Evolutionary conservation across 1,140 invertebrate species (phyloP), one percentile per base, ranked within the genome.

Genomic region (Onthophagus taurus): DNA sequence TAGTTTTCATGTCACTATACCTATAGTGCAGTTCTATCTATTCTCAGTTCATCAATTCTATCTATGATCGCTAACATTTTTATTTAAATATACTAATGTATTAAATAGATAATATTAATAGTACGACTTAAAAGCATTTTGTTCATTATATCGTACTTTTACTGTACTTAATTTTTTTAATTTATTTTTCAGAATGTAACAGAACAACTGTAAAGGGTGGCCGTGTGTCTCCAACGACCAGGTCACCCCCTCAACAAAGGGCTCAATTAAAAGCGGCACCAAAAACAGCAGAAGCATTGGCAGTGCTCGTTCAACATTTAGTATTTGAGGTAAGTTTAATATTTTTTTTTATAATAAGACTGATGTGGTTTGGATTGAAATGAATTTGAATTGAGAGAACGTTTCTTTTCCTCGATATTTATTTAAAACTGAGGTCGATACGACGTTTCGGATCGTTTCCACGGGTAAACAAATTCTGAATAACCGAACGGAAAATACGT

Each of bases 301-400:
- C 78, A 12, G 72, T 83, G 14, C 71, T 82, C 20, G 72, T 84
- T 31, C 78, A 83, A 56, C 80, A 83, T 62, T 66, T 83, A 36
- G 78, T 80, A 46, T 75, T 74, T 59, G 72, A 80, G 61, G 81
- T 85, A 64, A 74, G 75, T 69, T 26, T 8, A 12, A 14, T 31
- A 31, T 9, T 3, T 1, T 4, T 12, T 4, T 31, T 14, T 31
- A 4, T 31, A 14, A 31, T n/a, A n/a, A n/a, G n/a, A n/a, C n/a
- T n/a, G n/a, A n/a, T n/a, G n/a, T n/a, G n/a, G n/a, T n/a, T n/a
- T n/a, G n/a, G n/a, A n/a, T n/a, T n/a, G n/a, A n/a, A n/a, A n/a
- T n/a, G n/a, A n/a, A n/a, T n/a, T n/a, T n/a, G n/a, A n/a, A n/a
- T n/a, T n/a, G n/a, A n/a, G n/a, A n/a, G n/a, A n/a, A n/a, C n/a